Evolutionary conservation across 2,113 vertebrate species (phyloP), one percentile per base, ranked within the genome.

Genomic region (Pygoscelis adeliae): DNA sequence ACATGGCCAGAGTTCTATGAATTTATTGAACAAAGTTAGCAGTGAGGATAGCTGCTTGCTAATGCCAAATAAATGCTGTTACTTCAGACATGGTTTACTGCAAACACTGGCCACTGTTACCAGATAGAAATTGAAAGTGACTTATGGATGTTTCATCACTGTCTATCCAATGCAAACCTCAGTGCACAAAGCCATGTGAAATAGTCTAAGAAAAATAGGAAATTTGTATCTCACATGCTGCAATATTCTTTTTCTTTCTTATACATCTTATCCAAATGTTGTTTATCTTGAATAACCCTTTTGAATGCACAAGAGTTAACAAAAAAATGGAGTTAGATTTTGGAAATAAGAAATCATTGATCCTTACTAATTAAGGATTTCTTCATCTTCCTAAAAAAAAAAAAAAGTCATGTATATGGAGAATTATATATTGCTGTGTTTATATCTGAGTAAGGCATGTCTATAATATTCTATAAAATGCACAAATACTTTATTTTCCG

Each of bases 1-100:
- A 70, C 1, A 0, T 30, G 14, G 47, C 8, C 4, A 6, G 25
- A 44, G 20, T 34, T 36, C 38, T 69, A 20, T 1, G 4, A 69
- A 70, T 70, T 30, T 65, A 30, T 21, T 61, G 44, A 81, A 58
- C 18, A 73, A 78, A 42, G 3, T 21, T 74, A 47, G 22, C 7
- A 52, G 40, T 21, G 19, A 14, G 5, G 36, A 53, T 25, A 62
- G 30, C 36, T 81, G 18, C 11, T 77, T 2, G 5, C 6, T 69
- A 65, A 83, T 30, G 19, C 29, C 40, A 42, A 56, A 52, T 32
- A 52, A 61, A 83, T 52, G 22, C 9, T 26, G n/a, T n/a, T 62
- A 59, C 40, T 79, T 70, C n/a, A 55, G 44, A 38, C 8, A 15
- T 40, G 4, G 6, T 29, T 91, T 73, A 40, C 21, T 46, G n/a